Evolutionary conservation across 2,888 invertebrate species (phyloP).

Genomic region (Cartodere bifasciata): DNA sequence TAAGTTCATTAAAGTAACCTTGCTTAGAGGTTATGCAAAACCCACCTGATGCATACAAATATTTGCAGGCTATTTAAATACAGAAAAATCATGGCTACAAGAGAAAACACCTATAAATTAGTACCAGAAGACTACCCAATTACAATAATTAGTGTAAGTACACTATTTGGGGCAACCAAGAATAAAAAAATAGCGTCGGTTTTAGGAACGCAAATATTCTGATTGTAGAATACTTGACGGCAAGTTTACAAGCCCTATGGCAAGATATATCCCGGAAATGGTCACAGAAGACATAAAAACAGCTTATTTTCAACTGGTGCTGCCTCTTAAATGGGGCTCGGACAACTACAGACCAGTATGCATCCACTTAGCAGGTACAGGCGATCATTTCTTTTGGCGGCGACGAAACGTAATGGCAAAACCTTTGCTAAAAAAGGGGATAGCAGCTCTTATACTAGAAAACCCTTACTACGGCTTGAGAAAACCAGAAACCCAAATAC

Average conservation of each 20-base stretch:
- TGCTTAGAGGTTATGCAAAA: no score
- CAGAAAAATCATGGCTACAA: constrained; percentile 71
- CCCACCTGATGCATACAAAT: no score
- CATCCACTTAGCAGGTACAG: constrained; percentile 93
- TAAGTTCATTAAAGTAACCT: no score
- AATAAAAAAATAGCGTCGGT: constrained; percentile 11
- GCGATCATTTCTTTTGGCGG: constrained; percentile 93
- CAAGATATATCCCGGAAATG: constrained; percentile 69
- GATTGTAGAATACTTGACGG: constrained; percentile 75
- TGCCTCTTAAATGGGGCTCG: constrained; percentile 68
- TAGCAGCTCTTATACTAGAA: constrained; percentile 88
- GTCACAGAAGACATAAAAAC: constrained; percentile 72
- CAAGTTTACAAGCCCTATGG: constrained; percentile 76
- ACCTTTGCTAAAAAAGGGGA: constrained; percentile 81
- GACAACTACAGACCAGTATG: constrained; percentile 68
- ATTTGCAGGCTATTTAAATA: constrained; percentile 78
- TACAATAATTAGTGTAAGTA: constrained; percentile 69
- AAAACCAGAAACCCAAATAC: constrained; percentile 76
- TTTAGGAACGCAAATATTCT: constrained; percentile 57
- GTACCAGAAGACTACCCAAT: constrained; percentile 76
- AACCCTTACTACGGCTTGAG: constrained; percentile 91
- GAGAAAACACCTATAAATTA: constrained; percentile 69
- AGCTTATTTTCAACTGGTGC: constrained; percentile 72
- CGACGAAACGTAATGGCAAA: constrained; percentile 81
- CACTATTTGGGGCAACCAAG: no score